Evolutionary conservation across 2,888 invertebrate species (phyloP).

Genomic region (Drosophila barbarae): DNA sequence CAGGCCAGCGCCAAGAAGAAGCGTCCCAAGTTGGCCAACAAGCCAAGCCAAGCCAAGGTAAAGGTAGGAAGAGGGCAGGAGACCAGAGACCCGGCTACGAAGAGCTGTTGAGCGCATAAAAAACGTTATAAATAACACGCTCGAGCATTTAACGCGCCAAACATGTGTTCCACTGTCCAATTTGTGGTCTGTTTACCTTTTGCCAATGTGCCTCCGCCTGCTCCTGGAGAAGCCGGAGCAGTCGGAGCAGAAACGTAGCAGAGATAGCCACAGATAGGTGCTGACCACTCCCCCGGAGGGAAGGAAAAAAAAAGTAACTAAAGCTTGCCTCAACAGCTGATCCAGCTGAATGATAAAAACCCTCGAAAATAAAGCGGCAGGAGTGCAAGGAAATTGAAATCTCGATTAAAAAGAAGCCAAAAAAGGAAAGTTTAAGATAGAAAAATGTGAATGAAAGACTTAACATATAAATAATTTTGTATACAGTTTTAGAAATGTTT

Average conservation of each 20-base stretch:
- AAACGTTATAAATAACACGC: constrained; percentile 74
- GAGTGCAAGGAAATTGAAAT: constrained; percentile 2
- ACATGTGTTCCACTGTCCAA: constrained; percentile 76
- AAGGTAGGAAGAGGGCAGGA: constrained; percentile 2
- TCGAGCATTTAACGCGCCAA: constrained; percentile 76
- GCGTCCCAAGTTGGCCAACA: constrained; percentile 12
- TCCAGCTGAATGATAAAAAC: constrained; percentile 17
- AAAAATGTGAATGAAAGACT: neutral
- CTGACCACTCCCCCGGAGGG: constrained; percentile 16
- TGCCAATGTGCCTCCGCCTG: constrained; percentile 50
- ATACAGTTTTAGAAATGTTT: neutral
- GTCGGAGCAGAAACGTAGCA: neutral
- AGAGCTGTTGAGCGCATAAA: constrained; percentile 56
- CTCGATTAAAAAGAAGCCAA: neutral
- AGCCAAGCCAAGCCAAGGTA: neutral
- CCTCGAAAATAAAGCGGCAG: constrained; percentile 1
- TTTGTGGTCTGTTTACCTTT: constrained; percentile 75
- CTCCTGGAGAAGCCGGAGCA: constrained; percentile 21
- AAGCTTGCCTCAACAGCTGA: constrained; percentile 31
- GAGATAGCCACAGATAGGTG: constrained; percentile 12
- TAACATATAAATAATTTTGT: too few species aligned
- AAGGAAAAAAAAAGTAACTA: neutral
- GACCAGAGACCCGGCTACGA: constrained; percentile 22
- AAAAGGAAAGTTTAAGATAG: neutral
- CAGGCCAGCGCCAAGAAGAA: constrained; percentile 11